Percentiles rank a stretch among this genome's conserved stretches.
Evolutionary conservation across 92 coral and sea anemone species (phyloP).

Genomic region (Scolanthus callimorphus): DNA sequence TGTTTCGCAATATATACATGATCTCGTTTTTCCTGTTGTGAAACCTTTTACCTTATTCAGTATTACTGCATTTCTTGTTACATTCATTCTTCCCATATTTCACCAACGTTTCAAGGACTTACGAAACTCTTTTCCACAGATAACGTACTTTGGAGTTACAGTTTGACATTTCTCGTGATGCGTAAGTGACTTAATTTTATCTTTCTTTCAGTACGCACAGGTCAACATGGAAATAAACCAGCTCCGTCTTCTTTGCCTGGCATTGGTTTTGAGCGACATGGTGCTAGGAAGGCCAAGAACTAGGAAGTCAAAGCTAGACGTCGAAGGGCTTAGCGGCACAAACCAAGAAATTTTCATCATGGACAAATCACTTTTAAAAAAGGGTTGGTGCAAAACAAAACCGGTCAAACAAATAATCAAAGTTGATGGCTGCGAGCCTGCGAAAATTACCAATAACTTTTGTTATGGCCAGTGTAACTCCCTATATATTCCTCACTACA

Average conservation of each 20-base stretch:
- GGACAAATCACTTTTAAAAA: slow-evolving; percentile 59
- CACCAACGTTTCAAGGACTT: no score
- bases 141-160: no score
- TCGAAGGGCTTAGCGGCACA: slow-evolving; percentile 30
- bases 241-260: background rate
- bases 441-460: slow-evolving; percentile 73
- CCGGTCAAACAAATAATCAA: slow-evolving; percentile 68
- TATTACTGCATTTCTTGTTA: no score
- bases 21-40: no score
- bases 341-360: slow-evolving; percentile 52
- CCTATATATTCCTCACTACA: slow-evolving; percentile 79
- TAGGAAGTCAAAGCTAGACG: slow-evolving; percentile 12
- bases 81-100: no score
- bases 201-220: background rate
- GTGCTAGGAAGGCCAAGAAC: slow-evolving; percentile 11
- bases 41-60: no score
- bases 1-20: no score
- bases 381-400: slow-evolving; percentile 93
- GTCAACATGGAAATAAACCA: background rate
- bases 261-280: background rate
- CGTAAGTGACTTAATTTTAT: background rate
- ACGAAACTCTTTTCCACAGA: no score
- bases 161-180: background rate
- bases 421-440: slow-evolving; percentile 76
- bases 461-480: slow-evolving; percentile 98